phyloP scores from a whole-genome alignment of 2,797 vertebrate species.

The Spea hammondii region DNA sequence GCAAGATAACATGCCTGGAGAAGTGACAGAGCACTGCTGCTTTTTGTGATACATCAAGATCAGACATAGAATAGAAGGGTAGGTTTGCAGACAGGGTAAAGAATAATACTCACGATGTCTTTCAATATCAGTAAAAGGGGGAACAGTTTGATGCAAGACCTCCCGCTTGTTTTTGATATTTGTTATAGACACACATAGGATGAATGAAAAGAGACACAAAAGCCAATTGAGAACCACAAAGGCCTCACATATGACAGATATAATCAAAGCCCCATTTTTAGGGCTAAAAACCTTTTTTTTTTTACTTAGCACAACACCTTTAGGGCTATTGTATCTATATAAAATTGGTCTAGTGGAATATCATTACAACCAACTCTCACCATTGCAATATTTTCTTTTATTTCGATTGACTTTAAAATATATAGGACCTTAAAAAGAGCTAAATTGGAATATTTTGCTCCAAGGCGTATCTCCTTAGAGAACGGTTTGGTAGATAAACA shows the following conservation, averaged over 20 bases:
- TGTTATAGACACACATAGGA: conserved; percentile 26
- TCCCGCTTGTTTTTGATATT: conserved; percentile 31
- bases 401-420: too few relatives aligned
- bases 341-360: too few relatives aligned
- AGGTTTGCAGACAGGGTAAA: conserved; percentile 29
- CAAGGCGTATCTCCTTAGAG: conserved; percentile 20
- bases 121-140: conserved; percentile 39
- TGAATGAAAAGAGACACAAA: conserved; percentile 30
- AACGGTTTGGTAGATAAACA: conserved; percentile 23
- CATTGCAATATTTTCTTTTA: too few relatives aligned
- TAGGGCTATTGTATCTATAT: background rate
- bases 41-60: conserved; percentile 16
- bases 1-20: conserved; percentile 34
- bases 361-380: too few relatives aligned
- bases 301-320: conserved; percentile 10
- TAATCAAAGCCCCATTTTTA: conserved; percentile 36
- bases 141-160: conserved; percentile 33
- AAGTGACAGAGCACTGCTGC: conserved; percentile 31
- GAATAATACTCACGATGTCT: conserved; percentile 10
- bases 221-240: conserved; percentile 27
- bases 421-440: too few relatives aligned
- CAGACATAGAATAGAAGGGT: conserved; percentile 20
- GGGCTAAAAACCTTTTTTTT: conserved; percentile 19
- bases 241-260: conserved; percentile 22
- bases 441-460: too few relatives aligned